A percentile compares a stretch with the other conserved stretches of the same genome.
phyloP scores from a whole-genome alignment of 2,113 vertebrate genomes.

The Osmerus eperlanus region DNA sequence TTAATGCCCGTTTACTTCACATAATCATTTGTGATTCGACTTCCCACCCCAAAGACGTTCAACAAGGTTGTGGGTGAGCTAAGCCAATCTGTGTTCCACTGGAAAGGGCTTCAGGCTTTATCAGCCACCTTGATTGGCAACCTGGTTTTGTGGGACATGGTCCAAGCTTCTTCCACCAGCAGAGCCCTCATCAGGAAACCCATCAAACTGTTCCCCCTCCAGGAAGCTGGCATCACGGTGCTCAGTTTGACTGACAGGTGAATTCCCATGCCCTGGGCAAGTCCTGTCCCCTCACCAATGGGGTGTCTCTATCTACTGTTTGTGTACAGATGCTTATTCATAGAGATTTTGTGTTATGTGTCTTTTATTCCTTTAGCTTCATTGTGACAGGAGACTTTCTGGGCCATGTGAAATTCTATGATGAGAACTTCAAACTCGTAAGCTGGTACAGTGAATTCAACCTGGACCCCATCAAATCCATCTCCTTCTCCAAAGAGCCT shows the following conservation, averaged over 20 bases:
- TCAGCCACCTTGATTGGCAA: constrained; percentile 73
- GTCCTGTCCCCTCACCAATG: background rate
- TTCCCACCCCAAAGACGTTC: constrained; percentile 63
- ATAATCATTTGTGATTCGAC: background rate
- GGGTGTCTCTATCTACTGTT: background rate
- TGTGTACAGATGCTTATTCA: constrained; percentile 1
- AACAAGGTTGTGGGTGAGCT: constrained; percentile 66
- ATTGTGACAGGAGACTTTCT: constrained; percentile 81
- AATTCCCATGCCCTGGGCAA: background rate
- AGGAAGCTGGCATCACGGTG: constrained; percentile 78
- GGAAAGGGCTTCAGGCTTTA: constrained; percentile 63
- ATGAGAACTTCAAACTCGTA: constrained; percentile 68
- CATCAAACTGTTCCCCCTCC: constrained; percentile 70
- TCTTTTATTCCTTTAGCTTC: constrained; percentile 65
- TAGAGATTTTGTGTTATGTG: constrained; percentile 9
- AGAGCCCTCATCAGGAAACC: constrained; percentile 45
- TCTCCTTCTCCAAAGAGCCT: constrained; percentile 80
- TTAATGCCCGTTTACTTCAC: background rate
- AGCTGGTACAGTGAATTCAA: constrained; percentile 69
- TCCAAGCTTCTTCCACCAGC: background rate
- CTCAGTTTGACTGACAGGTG: constrained; percentile 78
- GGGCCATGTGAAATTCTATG: constrained; percentile 82
- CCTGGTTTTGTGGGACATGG: constrained; percentile 78
- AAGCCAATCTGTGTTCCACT: constrained; percentile 81
- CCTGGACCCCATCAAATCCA: constrained; percentile 73